Base-by-base conservation (phyloP, 1,140 invertebrate genomes). In the Cherax destructor region DNA sequence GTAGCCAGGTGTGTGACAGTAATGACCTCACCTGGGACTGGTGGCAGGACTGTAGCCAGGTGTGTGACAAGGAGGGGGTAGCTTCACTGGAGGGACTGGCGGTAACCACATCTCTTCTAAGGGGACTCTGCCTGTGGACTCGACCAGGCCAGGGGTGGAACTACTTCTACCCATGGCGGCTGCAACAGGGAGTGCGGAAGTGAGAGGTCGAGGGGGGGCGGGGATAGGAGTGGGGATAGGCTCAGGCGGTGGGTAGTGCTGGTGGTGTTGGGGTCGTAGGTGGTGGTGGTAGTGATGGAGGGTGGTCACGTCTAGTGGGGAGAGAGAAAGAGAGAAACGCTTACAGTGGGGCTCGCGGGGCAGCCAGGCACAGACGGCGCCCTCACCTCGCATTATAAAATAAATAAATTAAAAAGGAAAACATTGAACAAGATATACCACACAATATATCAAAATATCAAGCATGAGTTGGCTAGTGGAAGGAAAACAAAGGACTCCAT, bases 81-180 rank as follows among this genome's bases (percentile, higher is more conserved):
- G 92, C 52, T 93, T 94, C 86, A 94, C 65, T 59, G 94, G 94
- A 30, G 94, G 92, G 84, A 94, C 91, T 21, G 94, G 93, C 56
- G 90, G 91, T 85, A 97, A 95, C 96, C 96, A 97, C 98, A 98
- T 98, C 79, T 98, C 97, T 95, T 99, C 98, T 85, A 99, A 95
- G 18, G 98, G 96, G 83, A 98, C 96, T 93, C 97, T 97, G 61
- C 98, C 98, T 89, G 96, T 96, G 13, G 98, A 98, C 95, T 99
- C 98, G 80, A 99, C 97, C 84, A 99, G 95, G 18, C 98, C 98
- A 30, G 99, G 98, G 56, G 98, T 99, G 92, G 98, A 99, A 94
- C 98, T 97, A 94, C 98, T 98, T 92, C 98, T 96, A 93, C 98
- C 97, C 96, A 99, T 97, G 50, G 90, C 93, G 50, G 92, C 89